phyloP scores from a whole-genome alignment of 2,113 vertebrate genomes.

The Conger conger region DNA sequence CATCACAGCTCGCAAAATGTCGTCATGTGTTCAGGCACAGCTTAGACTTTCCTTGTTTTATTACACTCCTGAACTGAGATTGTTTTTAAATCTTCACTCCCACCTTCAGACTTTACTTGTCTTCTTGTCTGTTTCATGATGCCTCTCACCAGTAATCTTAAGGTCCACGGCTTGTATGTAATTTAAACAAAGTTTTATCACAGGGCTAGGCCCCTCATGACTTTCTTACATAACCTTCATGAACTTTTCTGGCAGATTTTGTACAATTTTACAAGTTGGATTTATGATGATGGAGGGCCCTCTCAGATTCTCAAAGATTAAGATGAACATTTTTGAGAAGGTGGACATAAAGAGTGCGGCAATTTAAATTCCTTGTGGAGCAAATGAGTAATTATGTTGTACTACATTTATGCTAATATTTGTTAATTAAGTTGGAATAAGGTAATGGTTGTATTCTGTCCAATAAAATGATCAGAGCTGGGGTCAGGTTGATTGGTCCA shows the following conservation, averaged over 20 bases:
- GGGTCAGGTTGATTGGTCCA: neutral
- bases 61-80: neutral
- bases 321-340: neutral
- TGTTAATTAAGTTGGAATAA: no score
- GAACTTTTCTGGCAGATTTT: slow-evolving; percentile 4
- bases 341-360: neutral
- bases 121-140: neutral
- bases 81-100: neutral
- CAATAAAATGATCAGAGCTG: neutral
- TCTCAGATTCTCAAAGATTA: neutral
- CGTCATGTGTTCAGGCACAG: neutral
- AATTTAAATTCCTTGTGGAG: neutral
- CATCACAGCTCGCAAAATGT: neutral
- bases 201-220: neutral
- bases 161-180: neutral
- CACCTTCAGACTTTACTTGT: neutral
- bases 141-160: slow-evolving; percentile 8
- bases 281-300: neutral
- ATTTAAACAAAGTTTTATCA: neutral
- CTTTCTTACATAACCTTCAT: slow-evolving; percentile 18
- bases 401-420: no score
- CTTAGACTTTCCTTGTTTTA: neutral
- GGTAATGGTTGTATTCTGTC: no score
- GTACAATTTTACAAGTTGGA: neutral
- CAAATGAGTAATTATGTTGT: neutral